Percentiles rank a stretch among this genome's conserved stretches.
Conservation (phyloP, 2,888 invertebrate species). For the Biston stratarius region DNA sequence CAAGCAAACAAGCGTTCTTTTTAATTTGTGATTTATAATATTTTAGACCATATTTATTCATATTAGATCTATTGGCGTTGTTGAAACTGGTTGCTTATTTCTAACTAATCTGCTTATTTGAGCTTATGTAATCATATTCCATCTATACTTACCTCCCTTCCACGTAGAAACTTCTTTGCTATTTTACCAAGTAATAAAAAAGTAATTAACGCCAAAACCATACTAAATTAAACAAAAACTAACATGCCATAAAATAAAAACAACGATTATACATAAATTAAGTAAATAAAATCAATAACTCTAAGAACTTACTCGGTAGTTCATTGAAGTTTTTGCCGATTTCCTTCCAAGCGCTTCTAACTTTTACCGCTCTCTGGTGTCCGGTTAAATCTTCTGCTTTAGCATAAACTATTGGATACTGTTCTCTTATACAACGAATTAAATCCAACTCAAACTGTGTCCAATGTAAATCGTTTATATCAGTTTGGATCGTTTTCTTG, state of each 20-base stretch:
- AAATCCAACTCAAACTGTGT: slow-evolving; percentile 29
- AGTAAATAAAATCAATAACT: not conserved
- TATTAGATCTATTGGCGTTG: too few relatives aligned
- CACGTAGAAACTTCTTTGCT: too few relatives aligned
- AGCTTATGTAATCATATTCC: too few relatives aligned
- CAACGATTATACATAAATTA: not conserved
- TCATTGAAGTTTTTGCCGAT: slow-evolving; percentile 7
- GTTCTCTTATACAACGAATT: slow-evolving; percentile 20
- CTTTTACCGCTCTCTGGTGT: slow-evolving; percentile 1
- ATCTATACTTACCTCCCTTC: too few relatives aligned
- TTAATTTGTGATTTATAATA: too few relatives aligned
- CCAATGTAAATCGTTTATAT: not conserved
- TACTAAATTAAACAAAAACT: too few relatives aligned
- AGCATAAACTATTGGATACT: slow-evolving; percentile 16
- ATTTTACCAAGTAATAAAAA: too few relatives aligned
- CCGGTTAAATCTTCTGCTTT: not conserved
- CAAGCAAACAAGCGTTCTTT: too few relatives aligned
- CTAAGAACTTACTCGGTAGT: slow-evolving; percentile 3
- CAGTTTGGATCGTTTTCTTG: not conserved
- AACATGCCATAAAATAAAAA: not conserved
- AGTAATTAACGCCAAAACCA: too few relatives aligned
- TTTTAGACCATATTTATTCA: too few relatives aligned
- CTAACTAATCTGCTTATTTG: too few relatives aligned
- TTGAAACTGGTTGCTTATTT: too few relatives aligned
- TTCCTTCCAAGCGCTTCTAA: slow-evolving; percentile 18